A percentile compares a stretch with the other conserved stretches of the same genome.
These are phyloP conservation scores for Hymenochirus boettgeri DNA, from an alignment of 2,113 vertebrate species.

Conservation along the genomic window DNA sequence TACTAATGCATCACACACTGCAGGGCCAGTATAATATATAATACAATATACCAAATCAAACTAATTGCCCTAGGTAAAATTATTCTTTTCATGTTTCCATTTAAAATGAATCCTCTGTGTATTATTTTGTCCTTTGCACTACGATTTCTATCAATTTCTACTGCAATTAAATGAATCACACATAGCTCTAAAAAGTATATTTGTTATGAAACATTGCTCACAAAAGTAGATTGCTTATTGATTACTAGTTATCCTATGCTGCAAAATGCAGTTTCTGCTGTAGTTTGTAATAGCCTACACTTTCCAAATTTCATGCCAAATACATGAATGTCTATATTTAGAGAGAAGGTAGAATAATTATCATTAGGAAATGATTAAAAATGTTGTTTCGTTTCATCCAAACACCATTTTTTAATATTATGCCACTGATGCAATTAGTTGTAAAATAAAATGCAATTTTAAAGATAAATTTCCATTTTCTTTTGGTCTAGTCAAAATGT, in stretches of 20 bases:
- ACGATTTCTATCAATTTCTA: not conserved
- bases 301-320: not conserved
- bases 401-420: too few species aligned
- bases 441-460: too few species aligned
- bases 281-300: not conserved
- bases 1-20: constrained; percentile 20
- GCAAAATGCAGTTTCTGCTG: not conserved
- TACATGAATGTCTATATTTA: not conserved
- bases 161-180: not conserved
- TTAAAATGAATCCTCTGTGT: constrained; percentile 4
- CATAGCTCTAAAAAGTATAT: not conserved
- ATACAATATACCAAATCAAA: constrained; percentile 8
- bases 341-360: not conserved
- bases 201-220: constrained; percentile 17
- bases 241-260: constrained; percentile 2
- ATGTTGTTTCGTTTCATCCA: too few species aligned
- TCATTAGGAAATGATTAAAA: too few species aligned
- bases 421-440: too few species aligned
- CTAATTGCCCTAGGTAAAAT: constrained; percentile 20
- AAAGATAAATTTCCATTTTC: too few species aligned
- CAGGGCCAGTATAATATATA: constrained; percentile 28
- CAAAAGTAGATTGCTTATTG: constrained; percentile 16
- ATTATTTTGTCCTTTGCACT: constrained; percentile 10
- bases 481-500: too few species aligned
- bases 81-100: constrained; percentile 10